Percentiles rank a stretch among this genome's conserved stretches.
phyloP scores from a whole-genome alignment of 2,797 vertebrate species.

The Coreius guichenoti region DNA sequence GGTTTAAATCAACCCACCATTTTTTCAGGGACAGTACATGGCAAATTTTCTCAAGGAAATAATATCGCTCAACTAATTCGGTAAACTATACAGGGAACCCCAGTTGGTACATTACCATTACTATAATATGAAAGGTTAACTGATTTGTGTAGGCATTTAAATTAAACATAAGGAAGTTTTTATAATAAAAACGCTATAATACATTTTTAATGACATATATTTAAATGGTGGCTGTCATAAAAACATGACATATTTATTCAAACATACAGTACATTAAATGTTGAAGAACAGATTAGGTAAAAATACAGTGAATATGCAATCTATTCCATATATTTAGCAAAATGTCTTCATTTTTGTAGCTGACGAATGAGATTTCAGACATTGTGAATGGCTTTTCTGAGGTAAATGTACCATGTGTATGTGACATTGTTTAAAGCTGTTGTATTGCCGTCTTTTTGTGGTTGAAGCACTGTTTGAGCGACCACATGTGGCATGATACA shows the following conservation, averaged over 20 bases:
- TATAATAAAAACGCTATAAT: neutral
- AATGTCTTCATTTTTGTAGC: neutral
- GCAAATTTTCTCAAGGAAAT: neutral
- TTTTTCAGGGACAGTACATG: too few relatives aligned
- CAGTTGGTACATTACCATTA: too few relatives aligned
- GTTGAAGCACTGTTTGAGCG: too few relatives aligned
- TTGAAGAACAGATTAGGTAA: neutral
- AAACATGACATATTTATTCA: neutral
- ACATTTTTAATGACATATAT: neutral
- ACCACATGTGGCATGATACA: too few relatives aligned
- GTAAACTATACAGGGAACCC: neutral
- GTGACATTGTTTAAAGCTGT: too few relatives aligned
- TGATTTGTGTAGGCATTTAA: neutral
- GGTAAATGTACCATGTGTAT: too few relatives aligned
- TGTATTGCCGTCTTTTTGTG: too few relatives aligned
- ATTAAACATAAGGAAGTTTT: neutral
- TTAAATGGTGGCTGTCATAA: neutral
- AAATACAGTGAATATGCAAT: too few relatives aligned
- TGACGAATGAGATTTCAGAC: too few relatives aligned
- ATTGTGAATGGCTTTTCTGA: too few relatives aligned
- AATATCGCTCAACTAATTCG: neutral
- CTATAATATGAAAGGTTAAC: too few relatives aligned
- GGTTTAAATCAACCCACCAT: too few relatives aligned
- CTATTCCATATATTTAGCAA: neutral
- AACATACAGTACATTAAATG: neutral